Base-by-base conservation (phyloP, 2,797 vertebrate species). In the Chiloscyllium punctatum region DNA sequence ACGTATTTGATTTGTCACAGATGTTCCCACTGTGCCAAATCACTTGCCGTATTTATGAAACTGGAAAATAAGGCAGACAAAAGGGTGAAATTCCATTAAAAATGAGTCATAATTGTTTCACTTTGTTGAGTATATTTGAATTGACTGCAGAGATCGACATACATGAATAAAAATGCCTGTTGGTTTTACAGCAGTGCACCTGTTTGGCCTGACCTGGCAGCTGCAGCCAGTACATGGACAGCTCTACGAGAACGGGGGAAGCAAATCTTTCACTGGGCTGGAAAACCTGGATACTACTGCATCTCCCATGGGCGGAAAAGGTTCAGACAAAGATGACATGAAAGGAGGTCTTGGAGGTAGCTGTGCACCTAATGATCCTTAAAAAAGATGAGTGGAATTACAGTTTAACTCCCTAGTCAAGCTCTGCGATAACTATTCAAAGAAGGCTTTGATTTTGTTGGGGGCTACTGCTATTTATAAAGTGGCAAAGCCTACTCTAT, bases 141-240 rank as follows among this genome's bases (percentile, higher is more conserved):
- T 66, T 92, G n/a, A 92, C 62, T 69, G n/a, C 62, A 92, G 66
- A 25, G 62, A 42, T 69, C 90, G 42, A 68, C n/a, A 4, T 37
- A 69, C 21, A 42, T 92, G 62, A 92, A 69, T 92, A 96, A 97
- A 97, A 97, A 48, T 51, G 96, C 95, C 96, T 97, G 96, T 96
- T 97, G 97, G 97, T 97, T 97, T 97, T 98, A 97, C 97, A 99
- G 99, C 98, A 97, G 99, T 99, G 96, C 99, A 99, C 98, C 98
- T 99, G 98, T 99, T 99, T 97, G 99, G 98, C 97, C 98, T 99
- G 98, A 99, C 99, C 97, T 99, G 99, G 99, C 99, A 99, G 96
- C 98, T 99, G 95, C 98, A 98, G 96, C 98, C 98, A 95, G 98
- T 98, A 82, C 98, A 99, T 97, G 98, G 98, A 96, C 98, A 99